Base-by-base conservation (phyloP, 2,113 vertebrate genomes). In the Hippocampus comes region DNA sequence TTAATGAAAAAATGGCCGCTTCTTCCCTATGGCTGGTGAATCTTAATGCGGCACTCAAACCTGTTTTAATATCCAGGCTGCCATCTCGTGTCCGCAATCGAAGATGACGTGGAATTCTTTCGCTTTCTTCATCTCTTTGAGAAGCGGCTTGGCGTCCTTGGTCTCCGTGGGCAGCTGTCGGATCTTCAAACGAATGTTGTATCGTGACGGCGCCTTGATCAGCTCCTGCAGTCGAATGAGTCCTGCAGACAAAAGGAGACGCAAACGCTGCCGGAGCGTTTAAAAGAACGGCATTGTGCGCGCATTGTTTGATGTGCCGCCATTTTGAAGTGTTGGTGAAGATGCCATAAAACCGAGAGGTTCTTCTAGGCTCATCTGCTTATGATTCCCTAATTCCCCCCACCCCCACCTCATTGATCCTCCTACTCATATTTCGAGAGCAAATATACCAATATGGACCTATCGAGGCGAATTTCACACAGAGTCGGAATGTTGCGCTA, bases 101-200 rank as follows among this genome's bases (percentile, higher is more conserved):
- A 99, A 98, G 87, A 98, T 98, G 64, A 98, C 95, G 18, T 98
- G 96, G 84, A 99, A 99, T 86, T 99, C 97, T 78, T 97, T 99
- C 15, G 95, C 95, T 91, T 95, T 96, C 92, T 99, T 99, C 96
- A 99, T 99, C 88, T 99, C 97, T 79, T 98, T 98, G 81, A 99
- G 92, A 84, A 99, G 94, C 42, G 97, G 97, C 88, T 98, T 98
- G 91, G 97, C 96, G 85, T 99, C 97, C 87, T 98, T 99, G 53
- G 95, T 97, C 87, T 98, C 97, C 65, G 94, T 93, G 85, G 96
- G 95, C 77, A 99, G 90, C 90, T 99, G 97, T 75, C 97, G 96
- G 42, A 99, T 99, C 94, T 99, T 99, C 87, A 99, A 91, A 78
- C 96, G 94, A 81, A 99, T 93, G 88, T 97, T 99, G 83, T 97